Evolutionary conservation across 2,888 invertebrate species (phyloP).

Genomic region (Strigamia transsilvanica): DNA sequence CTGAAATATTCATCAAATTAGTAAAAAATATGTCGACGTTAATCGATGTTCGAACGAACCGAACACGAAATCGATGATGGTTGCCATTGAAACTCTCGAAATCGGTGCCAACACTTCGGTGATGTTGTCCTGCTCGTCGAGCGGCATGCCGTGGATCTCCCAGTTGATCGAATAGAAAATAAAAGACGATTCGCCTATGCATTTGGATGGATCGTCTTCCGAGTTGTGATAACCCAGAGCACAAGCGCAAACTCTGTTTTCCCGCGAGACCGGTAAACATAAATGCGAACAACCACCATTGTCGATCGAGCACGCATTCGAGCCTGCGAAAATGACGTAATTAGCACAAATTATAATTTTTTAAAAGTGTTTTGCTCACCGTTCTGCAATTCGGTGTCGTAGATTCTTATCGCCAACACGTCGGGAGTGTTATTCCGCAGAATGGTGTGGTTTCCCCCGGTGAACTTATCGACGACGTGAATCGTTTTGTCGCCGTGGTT

Average conservation of each 20-base stretch:
- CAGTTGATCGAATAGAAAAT: slow-evolving; percentile 79
- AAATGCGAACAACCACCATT: slow-evolving; percentile 75
- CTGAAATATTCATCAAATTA: slow-evolving; percentile 60
- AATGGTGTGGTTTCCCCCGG: slow-evolving; percentile 66
- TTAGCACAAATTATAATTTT: background rate
- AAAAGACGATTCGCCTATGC: slow-evolving; percentile 70
- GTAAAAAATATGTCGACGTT: background rate
- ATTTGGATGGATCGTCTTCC: slow-evolving; percentile 68
- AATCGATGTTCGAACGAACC: slow-evolving; percentile 60
- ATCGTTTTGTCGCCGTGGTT: slow-evolving; percentile 72
- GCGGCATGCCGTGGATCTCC: slow-evolving; percentile 75
- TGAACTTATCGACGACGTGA: slow-evolving; percentile 71
- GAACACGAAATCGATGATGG: slow-evolving; percentile 77
- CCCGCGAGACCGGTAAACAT: slow-evolving; percentile 73
- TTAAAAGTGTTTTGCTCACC: slow-evolving; percentile 53
- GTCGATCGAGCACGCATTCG: slow-evolving; percentile 69
- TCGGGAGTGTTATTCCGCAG: slow-evolving; percentile 70
- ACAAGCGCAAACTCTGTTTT: slow-evolving; percentile 75
- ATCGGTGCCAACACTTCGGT: slow-evolving; percentile 73
- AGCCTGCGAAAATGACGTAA: slow-evolving; percentile 61
- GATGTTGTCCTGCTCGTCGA: slow-evolving; percentile 63
- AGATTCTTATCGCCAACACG: slow-evolving; percentile 67
- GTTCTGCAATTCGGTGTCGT: slow-evolving; percentile 73
- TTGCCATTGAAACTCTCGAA: slow-evolving; percentile 78
- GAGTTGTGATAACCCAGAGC: slow-evolving; percentile 74